Conservation (phyloP, 2,888 invertebrate genomes). For the Mesorhabditis belari region DNA sequence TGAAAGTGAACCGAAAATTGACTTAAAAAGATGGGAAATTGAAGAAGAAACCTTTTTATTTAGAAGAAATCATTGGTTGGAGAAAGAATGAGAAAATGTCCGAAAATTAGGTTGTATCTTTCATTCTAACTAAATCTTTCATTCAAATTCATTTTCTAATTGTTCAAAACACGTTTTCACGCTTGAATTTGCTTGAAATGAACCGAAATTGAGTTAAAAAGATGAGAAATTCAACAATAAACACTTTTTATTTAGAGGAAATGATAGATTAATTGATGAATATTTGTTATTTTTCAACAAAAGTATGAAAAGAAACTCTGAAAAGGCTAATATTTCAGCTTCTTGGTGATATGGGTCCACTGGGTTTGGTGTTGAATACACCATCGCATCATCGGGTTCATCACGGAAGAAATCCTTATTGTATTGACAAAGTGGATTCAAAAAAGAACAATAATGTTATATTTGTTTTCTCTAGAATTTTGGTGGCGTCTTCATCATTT, state of each 20-base stretch:
- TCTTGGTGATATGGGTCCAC: slow-evolving; percentile 71
- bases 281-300: no score
- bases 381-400: slow-evolving; percentile 77
- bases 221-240: no score
- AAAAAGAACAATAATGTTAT: background rate
- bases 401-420: slow-evolving; percentile 73
- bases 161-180: no score
- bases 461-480: slow-evolving; percentile 67
- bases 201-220: no score
- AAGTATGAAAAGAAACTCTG: no score
- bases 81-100: background rate
- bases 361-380: slow-evolving; percentile 79
- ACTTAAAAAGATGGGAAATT: no score
- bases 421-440: slow-evolving; percentile 71
- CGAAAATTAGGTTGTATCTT: background rate
- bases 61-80: background rate
- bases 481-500: slow-evolving; percentile 80
- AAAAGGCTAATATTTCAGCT: slow-evolving; percentile 44
- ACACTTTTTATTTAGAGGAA: no score
- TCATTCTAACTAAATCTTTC: no score
- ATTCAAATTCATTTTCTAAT: no score
- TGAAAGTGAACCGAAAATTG: no score
- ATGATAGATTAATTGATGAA: no score
- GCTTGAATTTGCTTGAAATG: no score
- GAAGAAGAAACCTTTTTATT: background rate